Evolutionary conservation across 2,113 vertebrate species (phyloP), one percentile per base, ranked within the genome.

Genomic region (Anser brachyrhynchus): DNA sequence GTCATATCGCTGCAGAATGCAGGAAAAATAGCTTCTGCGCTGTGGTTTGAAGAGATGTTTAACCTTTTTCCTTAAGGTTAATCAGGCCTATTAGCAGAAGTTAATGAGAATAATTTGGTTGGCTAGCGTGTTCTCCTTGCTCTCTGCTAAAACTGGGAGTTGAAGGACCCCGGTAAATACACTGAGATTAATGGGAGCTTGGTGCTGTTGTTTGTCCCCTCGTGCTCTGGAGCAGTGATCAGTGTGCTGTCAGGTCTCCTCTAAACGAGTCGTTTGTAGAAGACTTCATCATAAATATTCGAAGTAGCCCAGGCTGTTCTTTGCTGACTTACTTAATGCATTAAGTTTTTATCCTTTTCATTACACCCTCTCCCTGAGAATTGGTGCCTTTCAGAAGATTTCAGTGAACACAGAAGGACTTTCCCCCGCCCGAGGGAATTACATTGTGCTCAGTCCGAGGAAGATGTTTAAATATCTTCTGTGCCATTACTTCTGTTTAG

Each of bases 51-150:
- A 57, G 91, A 80, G 54, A 31, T 25, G 71, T 95, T 91, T 95
- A 94, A 95, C 79, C 94, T 96, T 94, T 79, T 61, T 67, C 87
- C 69, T 44, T 93, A 72, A 93, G 76, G 90, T 96, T 95, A 97
- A 95, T 95, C 89, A 44, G 67, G n/a, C 73, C 62, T 92, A 41
- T 97, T 96, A 95, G 62, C 78, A 77, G 76, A 69, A 75, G 46
- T 43, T 95, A 95, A 97, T 97, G 95, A 86, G 39, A 74, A 62
- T 55, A 93, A 94, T 95, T 92, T 95, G 87, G 44, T 81, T 78
- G 58, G 3, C 84, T 90, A 83, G 78, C 51, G 78, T 81, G 18
- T 81, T 92, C 82, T 87, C 51, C 46, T 85, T 92, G 80, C 43
- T 55, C 73, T 85, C 78, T 64, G 88, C 52, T 58, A 41, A 83